Evolutionary conservation across 2,797 vertebrate genomes (phyloP).

Genomic region (Streptopelia turtur): DNA sequence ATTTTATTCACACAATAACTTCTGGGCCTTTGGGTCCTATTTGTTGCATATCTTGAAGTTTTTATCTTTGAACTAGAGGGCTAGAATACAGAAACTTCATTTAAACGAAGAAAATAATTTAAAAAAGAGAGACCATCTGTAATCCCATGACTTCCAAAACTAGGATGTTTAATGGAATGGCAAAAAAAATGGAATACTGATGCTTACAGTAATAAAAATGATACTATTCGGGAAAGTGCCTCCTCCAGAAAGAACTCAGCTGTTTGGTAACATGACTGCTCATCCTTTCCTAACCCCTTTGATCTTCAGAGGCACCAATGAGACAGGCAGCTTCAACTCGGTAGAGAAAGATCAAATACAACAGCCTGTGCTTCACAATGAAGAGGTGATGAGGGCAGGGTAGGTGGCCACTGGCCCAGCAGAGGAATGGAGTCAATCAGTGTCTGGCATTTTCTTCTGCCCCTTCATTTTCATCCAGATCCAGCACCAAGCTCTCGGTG

Average conservation of each 20-base stretch:
- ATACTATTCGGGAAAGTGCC: background rate
- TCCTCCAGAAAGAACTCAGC: constrained; percentile 2
- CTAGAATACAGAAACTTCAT: background rate
- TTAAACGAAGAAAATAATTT: background rate
- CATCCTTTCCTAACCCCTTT: constrained; percentile 1
- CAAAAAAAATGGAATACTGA: background rate
- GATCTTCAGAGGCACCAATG: constrained; percentile 7
- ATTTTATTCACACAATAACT: background rate
- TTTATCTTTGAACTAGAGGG: background rate
- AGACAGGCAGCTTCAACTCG: background rate
- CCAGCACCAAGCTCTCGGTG: background rate
- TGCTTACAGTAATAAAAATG: background rate
- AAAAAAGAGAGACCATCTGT: background rate
- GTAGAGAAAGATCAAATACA: background rate
- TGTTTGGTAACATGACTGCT: background rate
- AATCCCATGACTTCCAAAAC: background rate
- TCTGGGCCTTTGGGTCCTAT: background rate
- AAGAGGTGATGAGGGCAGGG: constrained; percentile 35
- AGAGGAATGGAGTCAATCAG: background rate
- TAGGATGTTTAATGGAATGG: background rate
- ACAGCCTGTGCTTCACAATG: constrained; percentile 4
- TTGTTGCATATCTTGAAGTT: background rate
- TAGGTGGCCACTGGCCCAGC: constrained; percentile 32
- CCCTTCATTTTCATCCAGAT: background rate
- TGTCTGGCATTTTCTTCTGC: background rate